Conservation (phyloP, 1,140 invertebrate genomes). For the Choristoneura fumiferana region DNA sequence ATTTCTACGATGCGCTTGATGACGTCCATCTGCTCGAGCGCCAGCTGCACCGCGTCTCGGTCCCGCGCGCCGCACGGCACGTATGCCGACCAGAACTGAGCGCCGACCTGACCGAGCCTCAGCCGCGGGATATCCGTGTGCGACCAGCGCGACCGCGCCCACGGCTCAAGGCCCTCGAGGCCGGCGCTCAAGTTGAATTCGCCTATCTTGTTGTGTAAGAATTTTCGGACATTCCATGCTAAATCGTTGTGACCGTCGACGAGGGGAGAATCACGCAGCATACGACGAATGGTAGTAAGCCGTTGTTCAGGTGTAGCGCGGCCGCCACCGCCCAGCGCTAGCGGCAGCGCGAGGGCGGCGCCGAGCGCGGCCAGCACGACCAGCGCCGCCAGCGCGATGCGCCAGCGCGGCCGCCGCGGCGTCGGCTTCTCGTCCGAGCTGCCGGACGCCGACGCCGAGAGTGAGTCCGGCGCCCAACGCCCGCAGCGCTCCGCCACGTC, state of each 20-base stretch:
- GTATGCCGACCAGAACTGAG: constrained; percentile 91
- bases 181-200: constrained; percentile 88
- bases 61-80: constrained; percentile 90
- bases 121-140: constrained; percentile 94
- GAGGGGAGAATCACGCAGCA: constrained; percentile 81
- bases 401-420: constrained; percentile 67
- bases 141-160: constrained; percentile 89
- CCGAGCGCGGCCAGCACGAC: constrained; percentile 66
- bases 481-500: constrained; percentile 76
- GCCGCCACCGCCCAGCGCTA: constrained; percentile 72
- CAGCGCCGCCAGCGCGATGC: constrained; percentile 66
- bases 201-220: constrained; percentile 89
- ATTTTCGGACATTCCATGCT: constrained; percentile 90
- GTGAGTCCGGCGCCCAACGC: constrained; percentile 69
- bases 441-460: constrained; percentile 70
- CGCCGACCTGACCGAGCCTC: constrained; percentile 88
- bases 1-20: constrained; percentile 91
- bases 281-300: constrained; percentile 77
- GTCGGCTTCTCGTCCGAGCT: constrained; percentile 73
- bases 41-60: constrained; percentile 90
- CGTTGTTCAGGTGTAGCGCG: constrained; percentile 79
- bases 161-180: constrained; percentile 86
- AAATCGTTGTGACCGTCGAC: constrained; percentile 92
- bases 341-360: constrained; percentile 67
- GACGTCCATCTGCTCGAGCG: constrained; percentile 93